phyloP scores from a whole-genome alignment of 2,113 vertebrate species.

The Lycaon pictus region DNA sequence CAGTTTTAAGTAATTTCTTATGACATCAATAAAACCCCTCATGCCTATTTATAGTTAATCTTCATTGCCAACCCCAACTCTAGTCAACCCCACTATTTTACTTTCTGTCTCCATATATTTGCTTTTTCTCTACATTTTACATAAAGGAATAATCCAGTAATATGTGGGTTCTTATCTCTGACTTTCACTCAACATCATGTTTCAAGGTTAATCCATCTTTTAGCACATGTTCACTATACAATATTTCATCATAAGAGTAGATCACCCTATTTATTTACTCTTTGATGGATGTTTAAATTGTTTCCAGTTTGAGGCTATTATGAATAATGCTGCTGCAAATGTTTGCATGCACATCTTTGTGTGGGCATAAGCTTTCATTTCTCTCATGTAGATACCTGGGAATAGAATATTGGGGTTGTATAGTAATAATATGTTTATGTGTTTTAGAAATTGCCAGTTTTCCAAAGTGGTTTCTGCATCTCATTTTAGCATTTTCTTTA shows the following conservation, averaged over 20 bases:
- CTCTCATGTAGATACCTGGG: not conserved
- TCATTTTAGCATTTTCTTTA: constrained; percentile 13
- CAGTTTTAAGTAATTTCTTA: not conserved
- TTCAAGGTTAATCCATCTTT: not conserved
- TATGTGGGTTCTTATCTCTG: not conserved
- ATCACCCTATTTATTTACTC: not conserved
- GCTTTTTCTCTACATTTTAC: not conserved
- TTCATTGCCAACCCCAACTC: too few species aligned
- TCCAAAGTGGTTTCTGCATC: constrained; percentile 17
- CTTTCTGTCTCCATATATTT: not conserved
- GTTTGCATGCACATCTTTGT: not conserved
- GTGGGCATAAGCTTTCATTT: constrained; percentile 22
- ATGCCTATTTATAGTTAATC: not conserved
- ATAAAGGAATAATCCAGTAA: not conserved
- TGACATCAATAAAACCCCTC: not conserved
- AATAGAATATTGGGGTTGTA: not conserved
- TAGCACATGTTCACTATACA: not conserved
- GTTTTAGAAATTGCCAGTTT: constrained; percentile 45
- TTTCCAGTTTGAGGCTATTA: not conserved
- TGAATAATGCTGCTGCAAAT: not conserved
- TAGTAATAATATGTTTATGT: constrained; percentile 17
- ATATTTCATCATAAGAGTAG: not conserved
- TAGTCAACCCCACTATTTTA: not conserved
- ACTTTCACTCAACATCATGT: not conserved
- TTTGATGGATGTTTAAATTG: not conserved